phyloP scores from a whole-genome alignment of 2,113 vertebrate genomes.

The Prunella himalayana region DNA sequence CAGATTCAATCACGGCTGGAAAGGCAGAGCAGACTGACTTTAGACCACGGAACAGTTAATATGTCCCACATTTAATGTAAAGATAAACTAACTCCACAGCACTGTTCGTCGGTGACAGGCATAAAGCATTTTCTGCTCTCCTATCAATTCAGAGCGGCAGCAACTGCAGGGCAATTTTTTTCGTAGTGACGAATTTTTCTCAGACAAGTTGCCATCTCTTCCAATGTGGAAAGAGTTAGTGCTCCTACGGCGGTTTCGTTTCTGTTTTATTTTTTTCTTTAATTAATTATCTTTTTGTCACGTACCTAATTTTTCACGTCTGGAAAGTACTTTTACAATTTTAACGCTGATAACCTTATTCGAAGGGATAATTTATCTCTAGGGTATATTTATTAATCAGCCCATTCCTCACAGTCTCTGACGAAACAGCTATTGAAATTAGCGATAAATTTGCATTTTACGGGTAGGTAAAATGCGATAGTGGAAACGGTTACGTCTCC shows the following conservation, averaged over 20 bases:
- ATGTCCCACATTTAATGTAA: constrained; percentile 54
- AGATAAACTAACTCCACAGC: constrained; percentile 35
- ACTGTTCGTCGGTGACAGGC: not conserved
- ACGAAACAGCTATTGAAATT: not conserved
- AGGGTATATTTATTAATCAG: not conserved
- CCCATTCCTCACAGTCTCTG: not conserved
- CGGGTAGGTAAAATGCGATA: not conserved
- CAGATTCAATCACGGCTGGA: constrained; percentile 18
- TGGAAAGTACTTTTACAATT: not conserved
- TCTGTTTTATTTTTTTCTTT: not conserved
- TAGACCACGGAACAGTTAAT: constrained; percentile 33
- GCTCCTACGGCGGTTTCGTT: not conserved
- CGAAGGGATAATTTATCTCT: not conserved
- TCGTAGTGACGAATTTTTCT: not conserved
- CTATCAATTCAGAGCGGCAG: not conserved
- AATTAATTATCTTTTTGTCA: not conserved
- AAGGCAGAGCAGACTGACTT: constrained; percentile 23
- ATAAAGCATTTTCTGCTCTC: not conserved
- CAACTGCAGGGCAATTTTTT: not conserved
- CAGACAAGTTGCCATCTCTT: not conserved
- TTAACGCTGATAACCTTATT: not conserved
- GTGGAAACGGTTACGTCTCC: not conserved
- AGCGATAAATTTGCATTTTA: not conserved
- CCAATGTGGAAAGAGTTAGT: not conserved
- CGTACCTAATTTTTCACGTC: not conserved